These are phyloP conservation scores for Silurus asotus DNA, from an alignment of 2,113 vertebrate species.

Conservation along the genomic window DNA sequence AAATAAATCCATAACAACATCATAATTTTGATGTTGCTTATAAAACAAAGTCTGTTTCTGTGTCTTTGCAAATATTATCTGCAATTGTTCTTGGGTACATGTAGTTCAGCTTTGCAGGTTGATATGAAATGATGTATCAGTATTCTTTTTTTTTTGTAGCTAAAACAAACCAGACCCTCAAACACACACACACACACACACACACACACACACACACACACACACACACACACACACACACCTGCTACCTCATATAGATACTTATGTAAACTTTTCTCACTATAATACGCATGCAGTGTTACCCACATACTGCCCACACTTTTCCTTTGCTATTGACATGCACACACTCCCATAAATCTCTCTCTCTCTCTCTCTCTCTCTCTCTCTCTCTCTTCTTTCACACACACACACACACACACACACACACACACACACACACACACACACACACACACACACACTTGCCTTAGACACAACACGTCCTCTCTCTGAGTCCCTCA, in stretches of 20 bases:
- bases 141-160: slow-evolving; percentile 26
- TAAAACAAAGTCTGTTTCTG: not conserved
- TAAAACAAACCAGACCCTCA: slow-evolving; percentile 4
- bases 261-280: not conserved
- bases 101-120: not conserved
- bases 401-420: not conserved
- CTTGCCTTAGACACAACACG: too few relatives aligned
- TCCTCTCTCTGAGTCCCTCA: slow-evolving; percentile 77
- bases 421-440: slow-evolving; percentile 5
- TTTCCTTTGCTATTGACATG: not conserved
- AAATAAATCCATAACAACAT: not conserved
- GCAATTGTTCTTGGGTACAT: not conserved
- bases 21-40: not conserved
- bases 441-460: not conserved
- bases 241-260: not conserved
- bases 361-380: not conserved
- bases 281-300: not conserved
- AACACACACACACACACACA: not conserved
- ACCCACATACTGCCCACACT: slow-evolving; percentile 4
- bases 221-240: slow-evolving; percentile 4
- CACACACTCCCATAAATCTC: not conserved
- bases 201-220: slow-evolving; percentile 1
- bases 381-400: not conserved
- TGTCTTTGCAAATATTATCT: not conserved
- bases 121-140: slow-evolving; percentile 16